phyloP scores from a whole-genome alignment of 2,797 vertebrate genomes.

The Enteromius unitaeniatus region DNA sequence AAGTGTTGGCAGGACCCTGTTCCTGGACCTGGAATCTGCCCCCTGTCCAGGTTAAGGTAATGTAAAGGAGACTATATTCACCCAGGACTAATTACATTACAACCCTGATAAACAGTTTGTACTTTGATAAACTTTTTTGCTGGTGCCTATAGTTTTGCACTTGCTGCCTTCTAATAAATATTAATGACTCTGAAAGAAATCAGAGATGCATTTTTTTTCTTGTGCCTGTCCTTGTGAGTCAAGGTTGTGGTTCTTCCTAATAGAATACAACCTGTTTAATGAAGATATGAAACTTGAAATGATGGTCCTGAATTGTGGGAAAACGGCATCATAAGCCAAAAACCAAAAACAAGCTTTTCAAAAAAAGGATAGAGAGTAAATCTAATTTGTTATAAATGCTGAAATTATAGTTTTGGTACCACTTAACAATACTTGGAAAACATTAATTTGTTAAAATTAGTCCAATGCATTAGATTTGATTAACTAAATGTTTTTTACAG shows the following conservation, averaged over 20 bases:
- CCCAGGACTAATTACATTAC: slow-evolving; percentile 64
- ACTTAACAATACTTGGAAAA: not conserved
- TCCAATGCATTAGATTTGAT: not conserved
- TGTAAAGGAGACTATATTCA: slow-evolving; percentile 54
- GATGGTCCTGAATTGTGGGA: not conserved
- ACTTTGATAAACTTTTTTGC: slow-evolving; percentile 62
- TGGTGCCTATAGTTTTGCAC: slow-evolving; percentile 58
- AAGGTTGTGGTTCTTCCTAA: slow-evolving; percentile 62
- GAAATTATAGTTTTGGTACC: not conserved
- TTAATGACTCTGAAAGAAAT: slow-evolving; percentile 65
- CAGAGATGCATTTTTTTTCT: slow-evolving; percentile 20
- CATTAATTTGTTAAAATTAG: not conserved
- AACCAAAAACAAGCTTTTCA: not conserved
- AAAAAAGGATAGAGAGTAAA: not conserved
- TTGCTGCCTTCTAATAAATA: slow-evolving; percentile 63
- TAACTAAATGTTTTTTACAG: not conserved
- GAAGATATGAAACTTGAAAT: slow-evolving; percentile 43
- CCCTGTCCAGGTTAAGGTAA: slow-evolving; percentile 43
- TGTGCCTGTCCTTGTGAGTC: slow-evolving; percentile 53
- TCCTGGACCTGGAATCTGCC: slow-evolving; percentile 27
- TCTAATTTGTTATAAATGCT: not conserved
- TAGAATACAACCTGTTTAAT: slow-evolving; percentile 55
- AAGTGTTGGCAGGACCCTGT: slow-evolving; percentile 39
- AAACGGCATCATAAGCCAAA: not conserved
- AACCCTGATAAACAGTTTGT: slow-evolving; percentile 59